phyloP scores from a whole-genome alignment of 2,113 vertebrate genomes.

The Steatornis caripensis region DNA sequence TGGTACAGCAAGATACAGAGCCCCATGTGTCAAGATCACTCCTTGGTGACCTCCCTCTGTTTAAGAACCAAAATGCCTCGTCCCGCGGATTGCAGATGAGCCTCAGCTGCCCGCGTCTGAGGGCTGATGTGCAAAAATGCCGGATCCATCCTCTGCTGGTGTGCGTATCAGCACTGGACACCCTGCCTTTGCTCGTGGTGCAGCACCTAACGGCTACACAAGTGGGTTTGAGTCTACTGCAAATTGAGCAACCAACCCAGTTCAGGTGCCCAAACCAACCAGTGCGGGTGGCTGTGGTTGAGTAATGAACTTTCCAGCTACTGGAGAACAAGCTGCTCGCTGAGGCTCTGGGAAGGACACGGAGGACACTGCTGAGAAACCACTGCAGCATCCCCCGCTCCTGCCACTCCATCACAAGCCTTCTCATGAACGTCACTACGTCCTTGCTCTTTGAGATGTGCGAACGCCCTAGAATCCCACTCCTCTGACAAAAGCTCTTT shows the following conservation, averaged over 20 bases:
- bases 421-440: rapidly evolving
- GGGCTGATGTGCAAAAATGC: background rate
- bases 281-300: rapidly evolving
- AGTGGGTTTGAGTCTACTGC: background rate
- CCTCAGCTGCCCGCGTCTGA: background rate
- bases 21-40: background rate
- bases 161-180: background rate
- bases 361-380: background rate
- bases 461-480: background rate
- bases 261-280: background rate
- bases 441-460: background rate
- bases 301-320: background rate
- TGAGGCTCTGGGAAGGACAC: background rate
- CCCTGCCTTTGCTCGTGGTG: background rate
- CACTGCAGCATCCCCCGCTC: background rate
- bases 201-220: background rate
- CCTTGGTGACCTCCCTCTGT: background rate
- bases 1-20: background rate
- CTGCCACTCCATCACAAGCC: background rate
- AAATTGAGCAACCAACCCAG: background rate
- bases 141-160: background rate
- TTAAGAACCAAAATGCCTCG: background rate
- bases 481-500: background rate
- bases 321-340: background rate
- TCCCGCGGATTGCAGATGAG: background rate